These are phyloP conservation scores for Plutomurus gul DNA, from an alignment of 1,140 invertebrate species.

Conservation along the genomic window DNA sequence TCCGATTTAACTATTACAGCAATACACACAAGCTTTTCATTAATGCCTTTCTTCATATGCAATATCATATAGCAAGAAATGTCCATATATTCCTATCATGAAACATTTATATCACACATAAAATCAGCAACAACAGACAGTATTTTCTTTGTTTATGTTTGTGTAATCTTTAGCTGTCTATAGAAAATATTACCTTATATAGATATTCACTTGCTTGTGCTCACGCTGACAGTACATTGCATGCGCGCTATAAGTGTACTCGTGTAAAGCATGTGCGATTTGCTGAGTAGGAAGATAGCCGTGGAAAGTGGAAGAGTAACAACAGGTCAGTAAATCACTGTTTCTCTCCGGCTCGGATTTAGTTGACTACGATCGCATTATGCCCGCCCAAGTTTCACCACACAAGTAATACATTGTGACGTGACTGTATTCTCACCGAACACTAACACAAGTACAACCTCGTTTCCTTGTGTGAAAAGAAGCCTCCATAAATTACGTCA, in stretches of 20 bases:
- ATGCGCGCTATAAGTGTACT: not conserved
- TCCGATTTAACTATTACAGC: no score
- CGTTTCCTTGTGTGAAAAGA: not conserved
- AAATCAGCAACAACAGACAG: not conserved
- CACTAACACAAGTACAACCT: not conserved
- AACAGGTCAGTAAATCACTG: conserved; percentile 52
- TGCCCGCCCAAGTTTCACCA: conserved; percentile 8
- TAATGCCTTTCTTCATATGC: not conserved
- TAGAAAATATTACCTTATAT: no score
- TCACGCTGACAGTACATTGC: not conserved
- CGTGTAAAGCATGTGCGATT: not conserved
- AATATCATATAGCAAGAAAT: no score
- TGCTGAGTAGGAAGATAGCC: not conserved
- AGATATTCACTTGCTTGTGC: not conserved
- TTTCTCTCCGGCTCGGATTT: conserved; percentile 39
- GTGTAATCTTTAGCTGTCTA: no score
- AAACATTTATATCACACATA: no score
- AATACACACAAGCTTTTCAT: no score
- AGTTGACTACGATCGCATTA: conserved; percentile 34
- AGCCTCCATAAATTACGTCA: no score
- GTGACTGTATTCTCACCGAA: not conserved
- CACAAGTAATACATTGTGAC: not conserved
- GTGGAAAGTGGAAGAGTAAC: conserved; percentile 38
- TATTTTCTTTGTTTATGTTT: no score
- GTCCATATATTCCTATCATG: no score